Evolutionary conservation across 1,140 invertebrate genomes (phyloP), one percentile per base, ranked within the genome.

Genomic region (Monochamus saltuarius): DNA sequence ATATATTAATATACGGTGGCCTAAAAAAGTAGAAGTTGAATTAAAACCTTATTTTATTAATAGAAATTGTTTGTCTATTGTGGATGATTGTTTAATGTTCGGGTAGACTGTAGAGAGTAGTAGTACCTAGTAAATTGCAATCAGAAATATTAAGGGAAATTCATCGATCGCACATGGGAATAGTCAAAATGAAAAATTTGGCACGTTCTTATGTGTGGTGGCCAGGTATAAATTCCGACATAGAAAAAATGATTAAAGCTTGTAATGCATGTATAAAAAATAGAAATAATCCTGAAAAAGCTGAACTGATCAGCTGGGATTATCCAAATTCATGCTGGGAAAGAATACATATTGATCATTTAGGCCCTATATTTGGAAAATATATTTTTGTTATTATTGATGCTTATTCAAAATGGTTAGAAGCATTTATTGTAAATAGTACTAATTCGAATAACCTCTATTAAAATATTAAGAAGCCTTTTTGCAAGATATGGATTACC

Each of bases 171-270:
- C 80, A 82, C 59, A 61, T 66, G 29, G 81, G 81, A 4, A 75
- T 81, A 6, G 73, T 73, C 13, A 69, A 73, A 37, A 83, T 80
- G 68, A 84, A 84, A 66, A 60, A 69, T 36, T 22, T 80, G 2
- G 80, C 80, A 6, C 62, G 79, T 53, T 74, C 64, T 29, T 77
- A 81, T 61, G 65, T 80, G n/a, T 82, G 77, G 74, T 83, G 79
- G 78, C 78, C 75, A 37, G 43, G 66, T 7, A 64, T 83, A 0
- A 75, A 82, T 29, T 29, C 64, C 37, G 56, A 79, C 7, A 77
- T 79, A 42, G 71, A 77, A 52, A 13, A 52, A n/a, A 22, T 57
- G 13, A 14, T 11, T 19, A 62, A 38, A 7, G 19, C 42, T 58
- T 62, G 55, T 52, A 4, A 37, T 16, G 50, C 42, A n/a, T 65